Base-by-base conservation (phyloP, 2,888 invertebrate genomes). In the Pristionchus japonicus region DNA sequence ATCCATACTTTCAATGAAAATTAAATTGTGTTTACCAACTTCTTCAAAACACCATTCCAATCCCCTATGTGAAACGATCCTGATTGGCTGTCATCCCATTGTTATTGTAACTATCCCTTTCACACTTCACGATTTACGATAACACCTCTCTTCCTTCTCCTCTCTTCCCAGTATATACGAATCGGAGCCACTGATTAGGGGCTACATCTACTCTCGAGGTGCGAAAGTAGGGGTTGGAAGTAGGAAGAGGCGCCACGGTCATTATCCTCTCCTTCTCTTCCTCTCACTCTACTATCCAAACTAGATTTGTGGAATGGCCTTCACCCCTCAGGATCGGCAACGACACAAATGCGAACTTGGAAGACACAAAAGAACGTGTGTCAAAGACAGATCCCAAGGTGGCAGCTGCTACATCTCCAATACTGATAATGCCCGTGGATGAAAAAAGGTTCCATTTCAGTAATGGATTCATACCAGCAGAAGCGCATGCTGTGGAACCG, bases 301-400 rank as follows among this genome's bases (percentile, higher is more conserved):
- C 70, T 74, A 37, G 70, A 74, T 74, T 70, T 70, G 70, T 74
- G 70, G 37, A 64, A 77, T 43, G 77, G 77, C 77, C 77, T 77
- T 77, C 77, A 77, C 40, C 77, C 34, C 77, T 47, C 77, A 77
- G 77, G 77, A 77, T 77, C 40, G 40, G n/a, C 43, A 77, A 20
- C 40, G 77, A 77, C 43, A 23, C 11, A 40, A 74, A 23, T 64
- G 70, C n/a, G 70, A 70, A 70, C 70, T 70, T 70, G 43, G 43
- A 43, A 43, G 43, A 11, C 43, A 43, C 43, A 11, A 43, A 43
- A 43, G 43, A 11, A 43, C 43, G 43, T 11, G 43, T 43, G 43
- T 43, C 43, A 43, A 43, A 43, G 43, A 43, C 43, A 43, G 43
- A 11, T 11, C n/a, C n/a, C n/a, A n/a, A n/a, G n/a, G n/a, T n/a